Conservation (phyloP, 1,140 invertebrate genomes). For the Leptopilina clavipes region DNA sequence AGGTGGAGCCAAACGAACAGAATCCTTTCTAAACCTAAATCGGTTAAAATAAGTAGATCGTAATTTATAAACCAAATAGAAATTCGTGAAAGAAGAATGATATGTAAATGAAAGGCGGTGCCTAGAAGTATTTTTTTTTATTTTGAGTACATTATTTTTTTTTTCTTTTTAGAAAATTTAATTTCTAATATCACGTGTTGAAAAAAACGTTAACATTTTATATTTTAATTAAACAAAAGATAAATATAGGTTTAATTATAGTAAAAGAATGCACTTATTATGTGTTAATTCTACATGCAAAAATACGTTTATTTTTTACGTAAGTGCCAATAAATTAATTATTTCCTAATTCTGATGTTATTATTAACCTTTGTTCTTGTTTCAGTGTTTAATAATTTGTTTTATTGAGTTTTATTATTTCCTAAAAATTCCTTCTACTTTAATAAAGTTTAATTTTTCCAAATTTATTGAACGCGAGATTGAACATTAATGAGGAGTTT, state of each 20-base stretch:
- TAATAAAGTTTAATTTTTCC: no score
- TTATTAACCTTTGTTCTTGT: not conserved
- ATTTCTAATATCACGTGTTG: no score
- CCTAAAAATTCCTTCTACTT: no score
- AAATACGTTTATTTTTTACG: not conserved
- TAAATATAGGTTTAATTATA: not conserved
- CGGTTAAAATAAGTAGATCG: not conserved
- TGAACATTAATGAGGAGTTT: no score
- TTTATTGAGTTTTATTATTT: not conserved
- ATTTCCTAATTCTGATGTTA: constrained; percentile 27
- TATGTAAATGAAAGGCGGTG: no score
- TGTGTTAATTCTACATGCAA: not conserved
- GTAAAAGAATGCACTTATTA: not conserved
- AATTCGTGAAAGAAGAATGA: no score
- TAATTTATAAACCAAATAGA: not conserved
- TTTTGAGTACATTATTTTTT: no score
- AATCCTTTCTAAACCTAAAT: not conserved
- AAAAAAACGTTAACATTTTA: no score
- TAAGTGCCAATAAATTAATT: constrained; percentile 7
- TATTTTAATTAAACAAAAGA: no score
- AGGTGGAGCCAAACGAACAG: constrained; percentile 64
- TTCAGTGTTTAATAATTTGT: not conserved
- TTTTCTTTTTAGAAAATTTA: no score
- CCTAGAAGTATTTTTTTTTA: no score
- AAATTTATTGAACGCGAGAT: no score